A percentile compares a stretch with the other conserved stretches of the same genome.
These are phyloP conservation scores for Tokudaia tokunoshimensis DNA, from an alignment of 2,797 vertebrate species.

Conservation along the genomic window DNA sequence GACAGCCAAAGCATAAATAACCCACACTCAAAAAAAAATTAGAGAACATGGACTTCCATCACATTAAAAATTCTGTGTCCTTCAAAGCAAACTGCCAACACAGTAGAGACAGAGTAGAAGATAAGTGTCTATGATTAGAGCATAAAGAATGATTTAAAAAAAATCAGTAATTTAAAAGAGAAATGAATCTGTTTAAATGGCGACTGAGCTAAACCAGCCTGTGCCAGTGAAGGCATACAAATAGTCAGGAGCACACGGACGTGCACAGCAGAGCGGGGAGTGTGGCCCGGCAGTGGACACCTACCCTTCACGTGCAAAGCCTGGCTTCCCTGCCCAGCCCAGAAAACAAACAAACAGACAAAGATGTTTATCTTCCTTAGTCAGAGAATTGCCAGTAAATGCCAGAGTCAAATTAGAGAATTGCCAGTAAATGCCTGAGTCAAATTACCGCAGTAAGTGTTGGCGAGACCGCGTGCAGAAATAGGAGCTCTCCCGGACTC, in stretches of 20 bases:
- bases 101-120: background rate
- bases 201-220: background rate
- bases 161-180: background rate
- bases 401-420: background rate
- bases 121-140: background rate
- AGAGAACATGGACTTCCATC: background rate
- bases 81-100: background rate
- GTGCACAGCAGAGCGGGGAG: background rate
- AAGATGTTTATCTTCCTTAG: background rate
- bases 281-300: background rate
- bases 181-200: constrained; percentile 6
- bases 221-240: background rate
- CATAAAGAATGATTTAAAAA: background rate
- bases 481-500: background rate
- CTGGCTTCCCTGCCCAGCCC: background rate
- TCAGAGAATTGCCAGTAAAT: background rate
- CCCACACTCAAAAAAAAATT: background rate
- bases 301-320: too few relatives aligned
- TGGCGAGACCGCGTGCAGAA: background rate
- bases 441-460: background rate
- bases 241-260: background rate
- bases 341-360: background rate
- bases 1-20: background rate
- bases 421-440: background rate
- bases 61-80: background rate